Evolutionary conservation across 2,888 invertebrate genomes (phyloP).

Genomic region (Meghimatium bilineatum): DNA sequence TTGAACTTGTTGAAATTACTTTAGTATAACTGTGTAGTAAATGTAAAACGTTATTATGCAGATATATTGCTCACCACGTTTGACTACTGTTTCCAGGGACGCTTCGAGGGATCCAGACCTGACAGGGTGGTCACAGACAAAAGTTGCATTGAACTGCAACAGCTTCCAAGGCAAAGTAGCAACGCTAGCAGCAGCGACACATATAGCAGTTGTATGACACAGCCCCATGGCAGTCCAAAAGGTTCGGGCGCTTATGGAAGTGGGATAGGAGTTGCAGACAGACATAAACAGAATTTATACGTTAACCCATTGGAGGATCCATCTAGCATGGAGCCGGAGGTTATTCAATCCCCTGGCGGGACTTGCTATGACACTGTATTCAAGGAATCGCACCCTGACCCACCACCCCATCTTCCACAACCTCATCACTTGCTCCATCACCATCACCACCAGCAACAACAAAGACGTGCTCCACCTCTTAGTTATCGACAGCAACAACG

Average conservation of each 20-base stretch:
- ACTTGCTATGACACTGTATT: constrained; percentile 49
- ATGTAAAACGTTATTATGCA: background rate
- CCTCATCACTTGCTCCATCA: constrained; percentile 50
- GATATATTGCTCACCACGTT: constrained; percentile 11
- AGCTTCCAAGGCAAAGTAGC: constrained; percentile 71
- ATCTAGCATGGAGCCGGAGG: constrained; percentile 48
- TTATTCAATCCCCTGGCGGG: constrained; percentile 46
- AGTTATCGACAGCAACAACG: constrained; percentile 45
- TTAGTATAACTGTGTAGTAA: too few species aligned
- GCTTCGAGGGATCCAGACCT: constrained; percentile 2
- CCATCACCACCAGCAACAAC: constrained; percentile 38
- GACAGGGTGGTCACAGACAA: constrained; percentile 52
- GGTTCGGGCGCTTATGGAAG: constrained; percentile 19
- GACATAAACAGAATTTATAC: constrained; percentile 71
- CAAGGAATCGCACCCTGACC: constrained; percentile 48
- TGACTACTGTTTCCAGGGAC: constrained; percentile 23
- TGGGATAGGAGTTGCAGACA: constrained; percentile 44
- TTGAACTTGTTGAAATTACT: too few species aligned
- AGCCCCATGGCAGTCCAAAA: constrained; percentile 81
- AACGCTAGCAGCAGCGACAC: constrained; percentile 90
- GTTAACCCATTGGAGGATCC: constrained; percentile 74
- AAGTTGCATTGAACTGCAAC: constrained; percentile 72
- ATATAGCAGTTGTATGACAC: constrained; percentile 96
- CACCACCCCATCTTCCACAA: constrained; percentile 46
- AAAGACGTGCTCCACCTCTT: constrained; percentile 28